Conservation (phyloP, 2,113 vertebrate species). For the Arvicanthis niloticus region DNA sequence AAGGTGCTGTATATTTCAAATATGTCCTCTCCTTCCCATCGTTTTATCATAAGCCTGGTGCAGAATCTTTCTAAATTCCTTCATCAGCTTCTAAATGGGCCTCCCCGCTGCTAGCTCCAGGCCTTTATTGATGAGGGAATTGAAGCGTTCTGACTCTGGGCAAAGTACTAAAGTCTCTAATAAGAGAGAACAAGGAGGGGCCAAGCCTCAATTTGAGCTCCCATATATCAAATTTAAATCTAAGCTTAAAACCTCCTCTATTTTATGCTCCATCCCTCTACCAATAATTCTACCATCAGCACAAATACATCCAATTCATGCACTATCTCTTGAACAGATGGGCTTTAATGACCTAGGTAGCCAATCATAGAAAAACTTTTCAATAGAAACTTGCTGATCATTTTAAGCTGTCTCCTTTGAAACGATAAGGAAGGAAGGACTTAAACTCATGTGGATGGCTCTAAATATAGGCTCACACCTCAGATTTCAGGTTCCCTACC, state of each 20-base stretch:
- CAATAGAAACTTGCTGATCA: neutral
- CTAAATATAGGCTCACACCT: constrained; percentile 7
- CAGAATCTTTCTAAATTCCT: constrained; percentile 18
- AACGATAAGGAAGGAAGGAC: neutral
- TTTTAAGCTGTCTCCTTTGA: constrained; percentile 41
- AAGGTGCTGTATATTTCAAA: neutral
- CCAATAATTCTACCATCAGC: neutral
- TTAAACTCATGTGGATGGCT: neutral
- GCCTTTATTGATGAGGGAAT: constrained; percentile 26
- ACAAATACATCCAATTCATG: neutral
- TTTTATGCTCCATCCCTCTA: neutral
- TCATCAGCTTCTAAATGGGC: neutral
- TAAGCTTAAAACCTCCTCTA: neutral
- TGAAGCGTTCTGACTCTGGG: constrained; percentile 16
- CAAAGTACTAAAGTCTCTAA: constrained; percentile 36
- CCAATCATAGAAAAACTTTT: neutral
- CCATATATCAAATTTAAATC: constrained; percentile 45
- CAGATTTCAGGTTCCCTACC: neutral
- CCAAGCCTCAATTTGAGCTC: constrained; percentile 11
- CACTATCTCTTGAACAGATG: constrained; percentile 7
- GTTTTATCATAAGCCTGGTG: neutral
- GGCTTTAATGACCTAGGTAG: neutral
- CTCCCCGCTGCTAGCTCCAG: neutral
- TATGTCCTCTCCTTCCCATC: neutral
- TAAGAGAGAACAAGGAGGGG: neutral